Percentiles rank a stretch among this genome's conserved stretches.
These are phyloP conservation scores for Caenorhabditis remanei DNA, from an alignment of 1,140 invertebrate genomes.

Conservation along the genomic window DNA sequence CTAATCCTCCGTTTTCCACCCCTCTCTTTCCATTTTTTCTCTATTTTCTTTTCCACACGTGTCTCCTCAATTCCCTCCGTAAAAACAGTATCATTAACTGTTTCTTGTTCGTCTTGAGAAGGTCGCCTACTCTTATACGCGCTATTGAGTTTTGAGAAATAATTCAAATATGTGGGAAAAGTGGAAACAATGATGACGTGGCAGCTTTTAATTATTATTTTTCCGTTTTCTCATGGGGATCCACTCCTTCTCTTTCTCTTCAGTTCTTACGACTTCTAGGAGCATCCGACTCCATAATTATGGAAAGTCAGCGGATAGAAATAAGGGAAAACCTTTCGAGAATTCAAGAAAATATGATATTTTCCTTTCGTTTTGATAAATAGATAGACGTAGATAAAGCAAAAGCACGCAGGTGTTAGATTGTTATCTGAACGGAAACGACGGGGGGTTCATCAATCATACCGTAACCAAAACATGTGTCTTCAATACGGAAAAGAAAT, in stretches of 20 bases:
- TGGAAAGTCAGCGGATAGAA: not conserved
- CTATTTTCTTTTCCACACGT: not conserved
- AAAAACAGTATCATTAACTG: slow-evolving; percentile 47
- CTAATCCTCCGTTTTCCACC: not conserved
- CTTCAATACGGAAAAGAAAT: not conserved
- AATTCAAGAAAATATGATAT: not conserved
- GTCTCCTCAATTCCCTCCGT: not conserved
- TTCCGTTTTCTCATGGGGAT: not conserved
- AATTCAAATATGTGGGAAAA: not conserved
- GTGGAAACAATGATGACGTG: not conserved
- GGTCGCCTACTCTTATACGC: slow-evolving; percentile 31
- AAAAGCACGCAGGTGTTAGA: slow-evolving; percentile 13
- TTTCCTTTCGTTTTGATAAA: not conserved
- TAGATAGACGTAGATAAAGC: not conserved
- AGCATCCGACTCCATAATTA: slow-evolving; percentile 3
- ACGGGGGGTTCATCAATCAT: slow-evolving; percentile 1
- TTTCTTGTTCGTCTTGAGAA: slow-evolving; percentile 23
- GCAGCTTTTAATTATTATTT: slow-evolving; percentile 27
- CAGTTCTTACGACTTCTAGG: not conserved
- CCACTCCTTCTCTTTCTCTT: not conserved
- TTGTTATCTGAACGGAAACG: slow-evolving; percentile 16
- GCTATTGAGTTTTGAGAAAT: not conserved
- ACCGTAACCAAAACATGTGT: slow-evolving; percentile 42
- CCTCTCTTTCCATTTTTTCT: not conserved
- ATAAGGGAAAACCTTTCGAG: not conserved